Conservation (phyloP, 2,113 vertebrate species). For the Mesocricetus auratus region DNA sequence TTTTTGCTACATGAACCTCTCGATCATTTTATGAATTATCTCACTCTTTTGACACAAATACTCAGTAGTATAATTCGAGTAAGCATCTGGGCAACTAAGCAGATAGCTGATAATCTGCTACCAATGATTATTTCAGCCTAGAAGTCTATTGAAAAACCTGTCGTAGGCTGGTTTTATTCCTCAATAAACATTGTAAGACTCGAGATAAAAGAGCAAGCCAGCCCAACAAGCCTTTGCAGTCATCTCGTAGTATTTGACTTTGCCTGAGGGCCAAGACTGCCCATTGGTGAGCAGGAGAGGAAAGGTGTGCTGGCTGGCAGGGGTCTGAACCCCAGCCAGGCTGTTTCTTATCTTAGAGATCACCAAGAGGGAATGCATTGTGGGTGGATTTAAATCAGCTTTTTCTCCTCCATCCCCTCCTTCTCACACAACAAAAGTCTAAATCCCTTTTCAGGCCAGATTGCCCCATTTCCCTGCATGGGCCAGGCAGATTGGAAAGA, state of each 20-base stretch:
- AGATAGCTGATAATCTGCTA: not conserved
- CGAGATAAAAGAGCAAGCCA: not conserved
- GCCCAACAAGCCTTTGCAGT: not conserved
- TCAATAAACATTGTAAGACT: not conserved
- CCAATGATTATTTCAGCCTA: not conserved
- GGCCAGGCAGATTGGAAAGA: constrained; percentile 88
- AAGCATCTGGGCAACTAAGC: not conserved
- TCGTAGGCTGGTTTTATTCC: not conserved
- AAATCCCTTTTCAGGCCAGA: constrained; percentile 89
- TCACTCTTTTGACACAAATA: not conserved
- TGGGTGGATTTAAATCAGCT: constrained; percentile 88
- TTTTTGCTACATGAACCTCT: not conserved
- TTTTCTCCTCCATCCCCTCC: constrained; percentile 84
- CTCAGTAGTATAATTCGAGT: not conserved
- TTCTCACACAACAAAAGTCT: constrained; percentile 87
- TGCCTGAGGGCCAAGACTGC: not conserved
- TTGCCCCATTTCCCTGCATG: constrained; percentile 89
- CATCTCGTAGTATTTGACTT: not conserved
- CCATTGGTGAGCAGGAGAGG: not conserved
- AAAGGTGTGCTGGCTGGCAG: constrained; percentile 19
- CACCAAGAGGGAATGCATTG: constrained; percentile 88
- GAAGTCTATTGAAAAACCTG: not conserved
- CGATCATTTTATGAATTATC: not conserved
- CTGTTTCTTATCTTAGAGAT: constrained; percentile 86
- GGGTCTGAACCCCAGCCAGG: constrained; percentile 82